phyloP scores from a whole-genome alignment of 2,797 vertebrate genomes.

The Pitangus sulphuratus region DNA sequence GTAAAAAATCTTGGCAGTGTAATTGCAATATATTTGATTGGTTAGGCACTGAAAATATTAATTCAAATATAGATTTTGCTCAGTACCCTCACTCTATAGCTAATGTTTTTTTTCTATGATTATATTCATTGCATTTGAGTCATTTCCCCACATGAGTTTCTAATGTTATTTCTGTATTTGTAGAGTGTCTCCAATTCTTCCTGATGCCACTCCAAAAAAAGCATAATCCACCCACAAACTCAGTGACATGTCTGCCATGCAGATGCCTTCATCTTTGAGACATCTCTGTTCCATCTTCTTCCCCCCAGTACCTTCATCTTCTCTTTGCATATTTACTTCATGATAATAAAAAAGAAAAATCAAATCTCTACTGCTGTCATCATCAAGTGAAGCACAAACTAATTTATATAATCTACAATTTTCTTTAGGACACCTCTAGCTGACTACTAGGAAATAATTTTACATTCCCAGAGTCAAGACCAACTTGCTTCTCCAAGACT shows the following conservation, averaged over 20 bases:
- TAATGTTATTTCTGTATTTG: not conserved
- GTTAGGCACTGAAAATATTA: not conserved
- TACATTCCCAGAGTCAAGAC: not conserved
- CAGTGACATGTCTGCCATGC: not conserved
- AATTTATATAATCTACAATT: not conserved
- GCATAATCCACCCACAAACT: not conserved
- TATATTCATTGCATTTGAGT: not conserved
- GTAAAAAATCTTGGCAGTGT: not conserved
- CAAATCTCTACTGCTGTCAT: not conserved
- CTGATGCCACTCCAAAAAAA: not conserved
- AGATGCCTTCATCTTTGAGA: not conserved
- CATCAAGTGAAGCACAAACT: not conserved
- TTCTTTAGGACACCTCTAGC: not conserved
- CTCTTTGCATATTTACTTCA: not conserved
- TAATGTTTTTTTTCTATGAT: not conserved
- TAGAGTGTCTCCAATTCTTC: not conserved
- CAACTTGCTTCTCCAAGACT: not conserved
- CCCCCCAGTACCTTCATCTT: fast-evolving
- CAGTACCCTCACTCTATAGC: not conserved
- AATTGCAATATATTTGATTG: not conserved
- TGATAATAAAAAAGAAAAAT: not conserved
- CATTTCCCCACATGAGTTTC: not conserved
- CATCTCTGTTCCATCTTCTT: not conserved
- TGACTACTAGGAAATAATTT: not conserved
- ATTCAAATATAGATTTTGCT: not conserved